phyloP scores from a whole-genome alignment of 2,797 vertebrate species.

The Lacerta viridis region DNA sequence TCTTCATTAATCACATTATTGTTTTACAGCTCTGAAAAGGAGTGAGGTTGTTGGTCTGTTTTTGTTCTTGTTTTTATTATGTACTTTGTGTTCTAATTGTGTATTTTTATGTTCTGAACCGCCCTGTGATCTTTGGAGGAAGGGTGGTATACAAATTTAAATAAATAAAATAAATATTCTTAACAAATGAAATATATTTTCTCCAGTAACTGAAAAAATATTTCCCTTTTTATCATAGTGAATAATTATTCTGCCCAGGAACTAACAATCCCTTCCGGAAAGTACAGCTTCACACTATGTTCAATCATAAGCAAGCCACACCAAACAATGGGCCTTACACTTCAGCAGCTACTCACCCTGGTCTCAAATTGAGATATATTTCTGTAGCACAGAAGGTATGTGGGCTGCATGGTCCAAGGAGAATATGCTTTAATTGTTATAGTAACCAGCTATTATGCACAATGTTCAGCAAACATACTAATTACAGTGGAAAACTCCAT shows the following conservation, averaged over 20 bases:
- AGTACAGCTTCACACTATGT: background rate
- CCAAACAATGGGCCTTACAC: background rate
- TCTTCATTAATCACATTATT: no score
- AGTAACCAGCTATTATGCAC: background rate
- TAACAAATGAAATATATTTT: background rate
- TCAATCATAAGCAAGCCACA: background rate
- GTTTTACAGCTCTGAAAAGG: no score
- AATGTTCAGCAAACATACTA: background rate
- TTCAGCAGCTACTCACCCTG: background rate
- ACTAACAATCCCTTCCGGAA: background rate
- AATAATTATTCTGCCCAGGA: background rate
- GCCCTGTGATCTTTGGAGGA: no score
- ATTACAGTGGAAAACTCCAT: background rate
- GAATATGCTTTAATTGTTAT: background rate
- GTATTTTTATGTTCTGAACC: no score
- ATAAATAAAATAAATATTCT: no score
- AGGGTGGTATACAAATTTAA: no score
- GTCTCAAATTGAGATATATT: background rate
- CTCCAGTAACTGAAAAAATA: background rate
- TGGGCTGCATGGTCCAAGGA: background rate
- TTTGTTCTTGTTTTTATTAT: no score
- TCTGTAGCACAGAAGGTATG: background rate
- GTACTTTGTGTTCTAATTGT: no score
- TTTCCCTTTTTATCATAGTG: background rate
- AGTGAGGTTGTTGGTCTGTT: no score